Evolutionary conservation across 2,113 vertebrate genomes (phyloP).

Genomic region (Progne subis): DNA sequence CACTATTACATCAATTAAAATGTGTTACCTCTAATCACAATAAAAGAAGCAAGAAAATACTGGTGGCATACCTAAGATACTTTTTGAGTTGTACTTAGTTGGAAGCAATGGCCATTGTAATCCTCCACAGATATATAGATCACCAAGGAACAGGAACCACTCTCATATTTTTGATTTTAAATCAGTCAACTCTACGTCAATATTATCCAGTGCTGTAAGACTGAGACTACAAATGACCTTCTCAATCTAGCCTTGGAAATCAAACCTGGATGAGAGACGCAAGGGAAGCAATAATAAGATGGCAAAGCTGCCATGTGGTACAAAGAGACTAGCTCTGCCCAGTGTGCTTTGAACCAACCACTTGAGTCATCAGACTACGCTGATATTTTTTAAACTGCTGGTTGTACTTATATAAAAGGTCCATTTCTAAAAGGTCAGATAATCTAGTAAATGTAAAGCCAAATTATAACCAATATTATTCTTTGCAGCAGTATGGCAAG

Average conservation of each 20-base stretch:
- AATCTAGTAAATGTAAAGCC: not conserved
- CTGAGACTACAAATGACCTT: not conserved
- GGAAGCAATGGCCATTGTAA: not conserved
- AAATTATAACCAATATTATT: not conserved
- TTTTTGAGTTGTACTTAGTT: not conserved
- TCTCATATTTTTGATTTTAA: not conserved
- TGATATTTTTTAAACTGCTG: not conserved
- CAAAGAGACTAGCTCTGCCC: not conserved
- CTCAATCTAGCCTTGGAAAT: not conserved
- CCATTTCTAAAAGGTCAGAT: constrained; percentile 9
- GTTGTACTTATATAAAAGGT: not conserved
- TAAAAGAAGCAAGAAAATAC: not conserved
- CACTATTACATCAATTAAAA: not conserved
- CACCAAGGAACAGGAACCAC: not conserved
- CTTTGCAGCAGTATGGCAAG: not conserved
- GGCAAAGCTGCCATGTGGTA: not conserved
- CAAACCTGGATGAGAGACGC: not conserved
- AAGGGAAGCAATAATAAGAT: not conserved
- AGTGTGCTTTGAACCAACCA: not conserved
- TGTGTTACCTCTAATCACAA: not conserved
- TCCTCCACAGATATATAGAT: not conserved
- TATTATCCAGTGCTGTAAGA: not conserved
- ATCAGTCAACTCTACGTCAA: not conserved
- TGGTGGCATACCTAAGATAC: not conserved
- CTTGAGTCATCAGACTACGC: not conserved